A percentile compares a stretch with the other conserved stretches of the same genome.
These are phyloP conservation scores for Euwallacea similis DNA, from an alignment of 1,140 invertebrate genomes.

Conservation along the genomic window DNA sequence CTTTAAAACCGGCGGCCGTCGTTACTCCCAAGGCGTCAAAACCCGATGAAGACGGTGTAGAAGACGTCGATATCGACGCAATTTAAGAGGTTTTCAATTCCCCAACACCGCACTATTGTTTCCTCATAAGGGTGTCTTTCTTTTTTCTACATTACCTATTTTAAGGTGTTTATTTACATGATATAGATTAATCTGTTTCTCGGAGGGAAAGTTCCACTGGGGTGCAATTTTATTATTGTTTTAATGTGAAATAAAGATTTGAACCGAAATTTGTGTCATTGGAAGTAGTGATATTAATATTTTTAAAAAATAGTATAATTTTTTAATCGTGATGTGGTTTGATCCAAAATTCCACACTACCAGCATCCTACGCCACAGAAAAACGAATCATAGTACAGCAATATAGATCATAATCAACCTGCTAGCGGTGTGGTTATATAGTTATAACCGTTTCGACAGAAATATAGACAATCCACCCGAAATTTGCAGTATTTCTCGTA, in stretches of 20 bases:
- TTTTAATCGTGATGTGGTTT: too few relatives aligned
- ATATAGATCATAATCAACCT: too few relatives aligned
- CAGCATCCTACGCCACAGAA: too few relatives aligned
- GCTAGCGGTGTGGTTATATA: too few relatives aligned
- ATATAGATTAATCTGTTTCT: constrained; percentile 42
- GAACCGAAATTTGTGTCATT: constrained; percentile 2
- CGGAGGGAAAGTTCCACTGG: constrained; percentile 18
- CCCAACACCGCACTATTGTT: constrained; percentile 9
- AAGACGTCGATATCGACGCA: constrained; percentile 87
- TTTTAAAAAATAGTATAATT: too few relatives aligned
- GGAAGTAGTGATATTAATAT: too few relatives aligned
- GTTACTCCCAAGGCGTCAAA: constrained; percentile 56
- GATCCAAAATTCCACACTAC: too few relatives aligned
- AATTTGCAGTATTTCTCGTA: too few relatives aligned
- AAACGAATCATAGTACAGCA: too few relatives aligned
- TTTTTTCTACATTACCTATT: constrained; percentile 41
- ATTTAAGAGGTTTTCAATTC: constrained; percentile 65
- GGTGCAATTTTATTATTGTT: constrained; percentile 46
- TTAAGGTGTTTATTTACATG: constrained; percentile 40
- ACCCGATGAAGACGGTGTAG: constrained; percentile 73
- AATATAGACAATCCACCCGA: too few relatives aligned
- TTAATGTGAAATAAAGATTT: constrained; percentile 43
- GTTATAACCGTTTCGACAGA: too few relatives aligned
- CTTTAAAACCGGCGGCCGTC: constrained; percentile 64
- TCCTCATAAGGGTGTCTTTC: constrained; percentile 31